Conservation (phyloP, 2,113 vertebrate genomes). For the Tauraco erythrolophus region DNA sequence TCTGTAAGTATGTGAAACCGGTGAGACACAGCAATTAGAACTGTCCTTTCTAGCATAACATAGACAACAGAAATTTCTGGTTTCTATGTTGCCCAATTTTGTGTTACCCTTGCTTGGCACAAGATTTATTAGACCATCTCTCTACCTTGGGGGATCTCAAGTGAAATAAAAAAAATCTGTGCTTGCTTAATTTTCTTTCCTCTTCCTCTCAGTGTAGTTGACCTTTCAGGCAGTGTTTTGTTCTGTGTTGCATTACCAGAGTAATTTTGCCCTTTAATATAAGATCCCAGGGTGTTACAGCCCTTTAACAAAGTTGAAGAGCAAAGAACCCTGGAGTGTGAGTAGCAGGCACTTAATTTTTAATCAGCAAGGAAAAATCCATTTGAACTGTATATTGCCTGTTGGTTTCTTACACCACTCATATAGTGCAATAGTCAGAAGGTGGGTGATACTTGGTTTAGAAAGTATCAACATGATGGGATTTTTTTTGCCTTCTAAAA, state of each 20-base stretch:
- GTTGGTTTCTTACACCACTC: not conserved
- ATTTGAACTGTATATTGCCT: not conserved
- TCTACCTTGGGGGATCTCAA: not conserved
- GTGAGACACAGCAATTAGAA: not conserved
- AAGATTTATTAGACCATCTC: not conserved
- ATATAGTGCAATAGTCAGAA: not conserved
- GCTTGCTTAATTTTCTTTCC: not conserved
- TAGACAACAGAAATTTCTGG: not conserved
- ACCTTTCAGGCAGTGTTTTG: not conserved
- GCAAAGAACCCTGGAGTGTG: not conserved
- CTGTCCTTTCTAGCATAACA: not conserved
- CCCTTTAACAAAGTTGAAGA: not conserved
- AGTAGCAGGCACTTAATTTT: not conserved
- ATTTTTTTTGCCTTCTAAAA: not conserved
- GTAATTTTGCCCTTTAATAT: not conserved
- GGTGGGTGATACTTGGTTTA: not conserved
- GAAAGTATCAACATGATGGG: fast-evolving
- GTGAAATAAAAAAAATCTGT: not conserved
- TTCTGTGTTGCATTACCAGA: not conserved
- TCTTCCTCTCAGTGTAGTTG: not conserved
- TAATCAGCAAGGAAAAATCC: not conserved
- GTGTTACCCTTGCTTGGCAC: not conserved
- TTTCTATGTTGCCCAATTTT: not conserved
- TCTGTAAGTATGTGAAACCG: not conserved
- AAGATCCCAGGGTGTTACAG: not conserved